Base-by-base conservation (phyloP, 2,888 invertebrate genomes). In the Synergus itoensis region DNA sequence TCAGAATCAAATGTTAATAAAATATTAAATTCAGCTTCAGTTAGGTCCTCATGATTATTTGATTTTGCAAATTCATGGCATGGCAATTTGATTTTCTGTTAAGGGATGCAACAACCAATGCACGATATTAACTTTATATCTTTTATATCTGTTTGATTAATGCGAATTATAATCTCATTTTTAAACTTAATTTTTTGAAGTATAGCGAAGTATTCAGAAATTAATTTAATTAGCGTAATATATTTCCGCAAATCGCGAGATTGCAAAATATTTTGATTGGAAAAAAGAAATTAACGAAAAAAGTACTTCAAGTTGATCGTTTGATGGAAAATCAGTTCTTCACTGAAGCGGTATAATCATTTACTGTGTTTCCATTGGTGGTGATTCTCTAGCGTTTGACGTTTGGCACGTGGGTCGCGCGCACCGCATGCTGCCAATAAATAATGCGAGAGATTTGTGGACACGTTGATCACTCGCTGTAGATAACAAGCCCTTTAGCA, bases 381-480 rank as follows among this genome's bases (percentile, higher is more conserved):
- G 14, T 67, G 21, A 45, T 21, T 43, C 21, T 45, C 21, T 9
- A 43, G 65, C 18, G 18, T 18, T 67, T 67, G 65, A 67, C 41
- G 36, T 36, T 40, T 41, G 36, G 65, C 67, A 67, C 67, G 67
- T 67, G 45, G 45, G 43, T 67, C 7, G 67, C 67, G 64, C 64
- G 67, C 41, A 45, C 67, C 43, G 48, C 48, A 45, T 67, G 67
- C 40, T 64, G 64, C 40, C 64, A 64, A 64, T 64, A 64, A 64
- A 64, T 40, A 40, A 64, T 64, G 64, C 40, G 40, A 64, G n/a
- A 40, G 64, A 64, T 64, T 64, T 64, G 40, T 64, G 40, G 64
- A 64, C 64, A 64, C 16, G 64, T 28, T 64, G 64, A 64, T 64
- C 40, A n/a, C 40, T 40, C n/a, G 40, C n/a, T 40, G 9, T 3